Conservation (phyloP, 2,797 vertebrate genomes). For the Notoglanidium macrostoma region DNA sequence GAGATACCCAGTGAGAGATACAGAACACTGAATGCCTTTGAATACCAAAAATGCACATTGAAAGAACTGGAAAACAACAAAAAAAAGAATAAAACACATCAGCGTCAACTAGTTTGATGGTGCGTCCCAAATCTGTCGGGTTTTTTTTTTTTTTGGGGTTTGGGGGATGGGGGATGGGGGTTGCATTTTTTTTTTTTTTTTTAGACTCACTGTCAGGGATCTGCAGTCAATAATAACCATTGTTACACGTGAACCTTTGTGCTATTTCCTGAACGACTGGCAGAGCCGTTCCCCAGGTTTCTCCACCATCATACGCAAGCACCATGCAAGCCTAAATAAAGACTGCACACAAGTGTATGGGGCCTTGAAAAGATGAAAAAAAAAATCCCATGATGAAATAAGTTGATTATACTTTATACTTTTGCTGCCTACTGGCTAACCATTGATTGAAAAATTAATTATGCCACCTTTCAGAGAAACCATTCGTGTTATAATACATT, state of each 20-base stretch:
- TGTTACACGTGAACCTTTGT: background rate
- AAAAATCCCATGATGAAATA: background rate
- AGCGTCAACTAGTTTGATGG: conserved; percentile 11
- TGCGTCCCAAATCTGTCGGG: background rate
- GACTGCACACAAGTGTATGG: too few species aligned
- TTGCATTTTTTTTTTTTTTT: background rate
- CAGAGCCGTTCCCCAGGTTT: background rate
- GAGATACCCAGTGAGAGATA: background rate
- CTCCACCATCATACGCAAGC: conserved; percentile 2
- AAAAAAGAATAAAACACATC: background rate
- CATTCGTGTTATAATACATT: background rate
- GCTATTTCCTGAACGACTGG: background rate
- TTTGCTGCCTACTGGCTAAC: background rate
- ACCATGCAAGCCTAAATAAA: conserved; percentile 8
- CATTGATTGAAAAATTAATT: background rate
- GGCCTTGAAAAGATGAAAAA: background rate
- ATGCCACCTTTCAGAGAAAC: background rate
- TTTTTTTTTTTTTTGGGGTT: background rate
- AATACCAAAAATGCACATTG: conserved; percentile 3
- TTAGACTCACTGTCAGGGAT: background rate
- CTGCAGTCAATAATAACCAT: background rate
- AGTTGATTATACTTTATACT: background rate
- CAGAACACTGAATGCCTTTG: background rate
- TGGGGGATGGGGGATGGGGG: too few species aligned
- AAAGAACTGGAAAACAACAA: background rate